These are phyloP conservation scores for Stichodactyla helianthus DNA, from an alignment of 64 coral and sea anemone genomes.

Conservation along the genomic window DNA sequence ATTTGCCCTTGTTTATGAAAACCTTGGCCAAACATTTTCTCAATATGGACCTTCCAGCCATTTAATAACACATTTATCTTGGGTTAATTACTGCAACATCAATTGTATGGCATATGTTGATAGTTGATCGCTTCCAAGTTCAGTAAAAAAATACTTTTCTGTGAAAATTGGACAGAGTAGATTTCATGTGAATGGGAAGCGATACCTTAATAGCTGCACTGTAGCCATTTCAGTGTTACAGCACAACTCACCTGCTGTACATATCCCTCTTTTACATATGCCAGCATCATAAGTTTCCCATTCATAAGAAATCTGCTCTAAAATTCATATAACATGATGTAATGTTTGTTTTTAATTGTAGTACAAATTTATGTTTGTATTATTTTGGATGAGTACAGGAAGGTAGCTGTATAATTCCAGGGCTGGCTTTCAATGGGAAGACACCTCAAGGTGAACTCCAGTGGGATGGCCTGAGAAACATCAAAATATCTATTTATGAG, in stretches of 20 bases:
- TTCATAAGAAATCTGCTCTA: too few relatives aligned
- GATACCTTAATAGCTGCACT: neutral
- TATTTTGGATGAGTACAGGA: conserved; percentile 42
- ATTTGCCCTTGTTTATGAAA: too few relatives aligned
- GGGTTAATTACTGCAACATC: neutral
- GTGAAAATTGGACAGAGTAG: conserved; percentile 48
- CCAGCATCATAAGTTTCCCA: too few relatives aligned
- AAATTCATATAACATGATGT: too few relatives aligned
- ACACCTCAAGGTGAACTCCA: conserved; percentile 56
- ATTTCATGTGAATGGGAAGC: conserved; percentile 42
- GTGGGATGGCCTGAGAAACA: conserved; percentile 91
- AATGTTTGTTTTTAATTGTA: too few relatives aligned
- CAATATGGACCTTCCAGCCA: too few relatives aligned
- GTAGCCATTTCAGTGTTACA: neutral
- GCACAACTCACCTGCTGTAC: too few relatives aligned
- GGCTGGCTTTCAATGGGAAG: conserved; percentile 79
- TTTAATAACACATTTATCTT: neutral
- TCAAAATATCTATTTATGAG: conserved; percentile 81
- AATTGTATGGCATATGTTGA: too few relatives aligned
- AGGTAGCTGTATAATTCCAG: conserved; percentile 91
- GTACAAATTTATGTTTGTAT: neutral
- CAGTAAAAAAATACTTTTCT: too few relatives aligned
- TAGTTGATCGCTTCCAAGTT: neutral
- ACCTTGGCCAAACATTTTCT: too few relatives aligned
- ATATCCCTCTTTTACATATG: too few relatives aligned